Percentiles rank a stretch among this genome's conserved stretches.
Conservation (phyloP, 1,140 invertebrate genomes). For the Drosophila nigrodunni region DNA sequence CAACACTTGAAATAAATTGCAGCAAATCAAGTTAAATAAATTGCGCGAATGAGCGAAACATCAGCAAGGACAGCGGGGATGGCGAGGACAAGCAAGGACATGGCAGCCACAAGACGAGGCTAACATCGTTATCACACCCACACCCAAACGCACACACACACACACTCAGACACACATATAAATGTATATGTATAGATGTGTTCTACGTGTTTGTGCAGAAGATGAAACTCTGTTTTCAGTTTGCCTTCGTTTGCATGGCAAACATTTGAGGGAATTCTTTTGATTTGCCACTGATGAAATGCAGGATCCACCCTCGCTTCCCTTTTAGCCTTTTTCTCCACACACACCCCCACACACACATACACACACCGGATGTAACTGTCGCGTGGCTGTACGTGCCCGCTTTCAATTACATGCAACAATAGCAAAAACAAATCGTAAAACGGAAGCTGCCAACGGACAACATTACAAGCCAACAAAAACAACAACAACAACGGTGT, state of each 20-base stretch:
- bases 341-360: neutral
- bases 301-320: slow-evolving; percentile 1
- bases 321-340: neutral
- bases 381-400: slow-evolving; percentile 43
- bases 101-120: slow-evolving; percentile 22
- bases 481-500: neutral
- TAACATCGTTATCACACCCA: slow-evolving; percentile 56
- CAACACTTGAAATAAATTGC: slow-evolving; percentile 82
- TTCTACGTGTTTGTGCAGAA: neutral
- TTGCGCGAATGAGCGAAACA: slow-evolving; percentile 71
- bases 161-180: neutral
- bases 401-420: slow-evolving; percentile 50
- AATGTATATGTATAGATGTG: neutral
- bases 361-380: slow-evolving; percentile 13
- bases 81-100: slow-evolving; percentile 36
- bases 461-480: slow-evolving; percentile 5
- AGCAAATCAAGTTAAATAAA: slow-evolving; percentile 82
- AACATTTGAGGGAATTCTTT: slow-evolving; percentile 40
- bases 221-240: slow-evolving; percentile 12
- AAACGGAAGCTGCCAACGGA: slow-evolving; percentile 6
- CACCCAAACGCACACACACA: neutral
- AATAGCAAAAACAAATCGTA: slow-evolving; percentile 42
- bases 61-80: slow-evolving; percentile 38
- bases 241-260: slow-evolving; percentile 24
- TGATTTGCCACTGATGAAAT: slow-evolving; percentile 53